Evolutionary conservation across 2,113 vertebrate genomes (phyloP).

Genomic region (Empidonax alnorum): DNA sequence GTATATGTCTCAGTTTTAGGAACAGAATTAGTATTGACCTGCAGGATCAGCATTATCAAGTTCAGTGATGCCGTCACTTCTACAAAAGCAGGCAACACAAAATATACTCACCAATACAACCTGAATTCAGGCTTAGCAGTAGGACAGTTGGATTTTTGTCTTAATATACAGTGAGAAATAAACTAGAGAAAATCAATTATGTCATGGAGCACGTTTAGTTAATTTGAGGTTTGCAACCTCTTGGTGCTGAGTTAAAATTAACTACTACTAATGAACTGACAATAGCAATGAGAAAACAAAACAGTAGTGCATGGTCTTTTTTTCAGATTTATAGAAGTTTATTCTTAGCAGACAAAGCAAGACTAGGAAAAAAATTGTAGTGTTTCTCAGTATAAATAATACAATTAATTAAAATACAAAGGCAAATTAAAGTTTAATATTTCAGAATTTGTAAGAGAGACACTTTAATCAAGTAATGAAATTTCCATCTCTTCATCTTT

Average conservation of each 20-base stretch:
- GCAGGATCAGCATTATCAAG: neutral
- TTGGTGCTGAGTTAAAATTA: neutral
- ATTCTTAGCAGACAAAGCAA: neutral
- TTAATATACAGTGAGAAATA: neutral
- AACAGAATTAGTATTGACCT: neutral
- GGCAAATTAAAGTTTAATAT: neutral
- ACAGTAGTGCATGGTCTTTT: neutral
- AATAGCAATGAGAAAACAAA: neutral
- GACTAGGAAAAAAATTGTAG: neutral
- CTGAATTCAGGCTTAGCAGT: neutral
- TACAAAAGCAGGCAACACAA: neutral
- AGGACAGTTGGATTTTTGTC: neutral
- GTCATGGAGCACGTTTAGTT: fast-evolving
- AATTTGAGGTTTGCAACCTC: neutral
- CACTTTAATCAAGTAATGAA: neutral
- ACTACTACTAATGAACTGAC: neutral
- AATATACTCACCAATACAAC: neutral
- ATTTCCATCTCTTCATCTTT: neutral
- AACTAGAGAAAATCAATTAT: neutral
- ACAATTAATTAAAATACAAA: neutral
- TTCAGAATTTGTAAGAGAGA: neutral
- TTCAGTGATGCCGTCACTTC: neutral
- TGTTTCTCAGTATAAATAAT: neutral
- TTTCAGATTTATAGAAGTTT: neutral
- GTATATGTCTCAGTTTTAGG: neutral